These are phyloP conservation scores for Brenthis daphne DNA, from an alignment of 2,888 invertebrate species.

Conservation along the genomic window DNA sequence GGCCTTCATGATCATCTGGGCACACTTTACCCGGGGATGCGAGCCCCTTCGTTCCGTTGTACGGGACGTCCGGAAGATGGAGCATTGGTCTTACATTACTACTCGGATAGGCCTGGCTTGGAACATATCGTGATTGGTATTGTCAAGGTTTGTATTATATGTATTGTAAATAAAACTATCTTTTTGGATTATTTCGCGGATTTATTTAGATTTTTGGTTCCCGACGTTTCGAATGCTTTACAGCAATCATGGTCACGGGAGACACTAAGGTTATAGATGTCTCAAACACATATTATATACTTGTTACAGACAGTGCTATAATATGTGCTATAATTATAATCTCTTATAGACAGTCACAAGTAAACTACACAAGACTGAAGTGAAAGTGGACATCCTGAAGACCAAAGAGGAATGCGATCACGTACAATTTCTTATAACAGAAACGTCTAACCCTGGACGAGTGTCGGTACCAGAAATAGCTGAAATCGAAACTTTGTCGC, in stretches of 20 bases:
- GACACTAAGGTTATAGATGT: no score
- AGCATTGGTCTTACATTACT: constrained; percentile 95
- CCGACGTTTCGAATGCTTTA: no score
- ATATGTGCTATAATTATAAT: no score
- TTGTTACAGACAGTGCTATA: no score
- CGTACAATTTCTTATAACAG: constrained; percentile 95
- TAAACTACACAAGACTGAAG: constrained; percentile 95
- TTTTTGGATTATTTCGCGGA: no score
- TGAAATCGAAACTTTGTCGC: constrained; percentile 87
- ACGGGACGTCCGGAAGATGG: constrained; percentile 95
- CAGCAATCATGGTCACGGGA: no score
- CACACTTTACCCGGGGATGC: constrained; percentile 96
- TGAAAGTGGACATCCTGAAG: constrained; percentile 94
- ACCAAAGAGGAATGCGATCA: constrained; percentile 95
- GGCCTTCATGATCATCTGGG: constrained; percentile 97
- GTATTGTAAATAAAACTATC: no score
- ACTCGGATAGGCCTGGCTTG: constrained; percentile 95
- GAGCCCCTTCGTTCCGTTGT: constrained; percentile 97
- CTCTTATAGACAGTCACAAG: constrained; percentile 92
- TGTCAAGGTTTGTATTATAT: constrained; percentile 86
- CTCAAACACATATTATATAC: no score
- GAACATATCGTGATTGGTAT: constrained; percentile 98
- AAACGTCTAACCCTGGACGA: constrained; percentile 86
- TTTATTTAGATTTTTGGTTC: no score
- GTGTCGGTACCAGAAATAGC: constrained; percentile 86